Base-by-base conservation (phyloP, 1,140 invertebrate genomes). In the Luehdorfia chinensis region DNA sequence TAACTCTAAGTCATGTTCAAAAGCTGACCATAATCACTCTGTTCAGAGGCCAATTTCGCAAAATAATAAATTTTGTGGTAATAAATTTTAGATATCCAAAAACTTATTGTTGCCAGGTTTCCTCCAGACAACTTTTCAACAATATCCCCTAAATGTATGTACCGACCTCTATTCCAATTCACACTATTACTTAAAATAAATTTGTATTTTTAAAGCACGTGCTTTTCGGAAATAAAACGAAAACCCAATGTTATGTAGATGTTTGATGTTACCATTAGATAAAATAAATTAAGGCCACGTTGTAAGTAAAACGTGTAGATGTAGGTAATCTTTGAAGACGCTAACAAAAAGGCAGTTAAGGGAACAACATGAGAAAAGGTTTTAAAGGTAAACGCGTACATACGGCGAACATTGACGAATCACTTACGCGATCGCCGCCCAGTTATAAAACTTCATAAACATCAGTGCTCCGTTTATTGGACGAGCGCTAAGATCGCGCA, bases 371-470 rank as follows among this genome's bases (percentile, higher is more conserved):
- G 25, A 15, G 9, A 14, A 28, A 15, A 46, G 34, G 45, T 37
- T 32, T 37, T 15, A 37, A 16, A 43, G 23, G 23, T 28, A 28
- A 43, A 43, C 15, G 13, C 9, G 4, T 9, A 28, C 3, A 7
- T n/a, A n/a, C n/a, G n/a, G n/a, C 33, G 16, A 47, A 50, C 47
- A 43, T 31, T 46, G 36, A 50, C 46, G 50, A 28, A 50, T 55
- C 47, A 32, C 50, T 57, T 52, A 48, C 32, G 45, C 39, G 55
- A 52, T 57, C 41, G 45, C 45, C 55, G 50, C 23, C 45, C 36
- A 46, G 39, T 57, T 51, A 33, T 57, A 49, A 57, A 57, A 57
- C 45, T 57, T 57, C 46, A 52, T 50, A 55, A 57, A 55, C 54
- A 57, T 52, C 51, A 57, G 37, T 33, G 33, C 47, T 27, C 45